These are phyloP conservation scores for Grapholita molesta DNA, from an alignment of 1,140 invertebrate genomes.

Conservation along the genomic window DNA sequence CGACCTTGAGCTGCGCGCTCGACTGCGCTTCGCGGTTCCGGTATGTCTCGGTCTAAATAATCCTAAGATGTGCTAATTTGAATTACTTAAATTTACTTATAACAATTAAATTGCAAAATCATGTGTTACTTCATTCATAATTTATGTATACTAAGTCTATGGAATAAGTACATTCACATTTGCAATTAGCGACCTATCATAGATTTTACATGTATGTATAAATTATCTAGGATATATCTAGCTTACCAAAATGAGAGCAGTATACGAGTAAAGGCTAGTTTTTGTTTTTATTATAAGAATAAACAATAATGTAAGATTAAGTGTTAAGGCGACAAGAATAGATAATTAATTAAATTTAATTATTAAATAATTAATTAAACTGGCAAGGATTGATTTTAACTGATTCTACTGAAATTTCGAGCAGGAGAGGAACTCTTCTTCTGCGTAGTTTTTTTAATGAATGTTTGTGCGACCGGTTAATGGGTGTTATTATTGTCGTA, in stretches of 20 bases:
- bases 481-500: slow-evolving; percentile 35
- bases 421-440: not conserved
- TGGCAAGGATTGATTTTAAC: too few species aligned
- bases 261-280: too few species aligned
- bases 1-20: slow-evolving; percentile 53
- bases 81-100: slow-evolving; percentile 23
- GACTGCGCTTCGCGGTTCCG: slow-evolving; percentile 50
- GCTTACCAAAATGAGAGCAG: too few species aligned
- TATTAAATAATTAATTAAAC: too few species aligned
- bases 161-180: not conserved
- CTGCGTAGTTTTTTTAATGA: not conserved
- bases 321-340: too few species aligned
- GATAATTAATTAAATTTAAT: too few species aligned
- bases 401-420: not conserved
- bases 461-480: not conserved
- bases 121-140: not conserved
- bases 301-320: too few species aligned
- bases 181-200: too few species aligned
- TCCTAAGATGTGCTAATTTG: slow-evolving; percentile 36
- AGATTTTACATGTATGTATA: too few species aligned
- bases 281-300: too few species aligned
- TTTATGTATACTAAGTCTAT: not conserved
- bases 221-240: too few species aligned
- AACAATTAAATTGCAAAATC: not conserved
- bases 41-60: slow-evolving; percentile 43